A percentile compares a stretch with the other conserved stretches of the same genome.
These are phyloP conservation scores for Harpagifer antarcticus DNA, from an alignment of 2,797 vertebrate species.

Conservation along the genomic window DNA sequence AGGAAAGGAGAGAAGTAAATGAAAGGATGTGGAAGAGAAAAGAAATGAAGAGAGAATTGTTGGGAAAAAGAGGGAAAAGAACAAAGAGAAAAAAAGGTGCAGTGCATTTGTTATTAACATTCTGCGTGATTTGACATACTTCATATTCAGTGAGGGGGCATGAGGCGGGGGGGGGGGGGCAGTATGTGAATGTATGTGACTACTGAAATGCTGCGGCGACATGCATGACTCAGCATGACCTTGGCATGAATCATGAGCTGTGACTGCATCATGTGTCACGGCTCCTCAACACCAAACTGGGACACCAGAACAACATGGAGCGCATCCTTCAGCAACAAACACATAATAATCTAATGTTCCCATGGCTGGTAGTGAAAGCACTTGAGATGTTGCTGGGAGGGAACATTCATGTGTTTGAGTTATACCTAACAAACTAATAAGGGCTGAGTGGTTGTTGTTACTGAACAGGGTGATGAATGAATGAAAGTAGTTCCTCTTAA, in stretches of 20 bases:
- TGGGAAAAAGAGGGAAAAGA: slow-evolving; percentile 22
- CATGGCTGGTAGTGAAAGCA: not conserved
- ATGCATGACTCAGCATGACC: slow-evolving; percentile 65
- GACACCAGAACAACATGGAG: slow-evolving; percentile 42
- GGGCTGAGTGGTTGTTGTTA: no score
- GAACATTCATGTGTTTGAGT: no score
- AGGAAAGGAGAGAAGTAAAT: slow-evolving; percentile 38
- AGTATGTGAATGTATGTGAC: slow-evolving; percentile 38
- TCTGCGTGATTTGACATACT: slow-evolving; percentile 53
- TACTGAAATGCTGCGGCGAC: slow-evolving; percentile 41
- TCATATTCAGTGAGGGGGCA: slow-evolving; percentile 50
- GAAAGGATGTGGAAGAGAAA: slow-evolving; percentile 6
- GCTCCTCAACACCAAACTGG: slow-evolving; percentile 15
- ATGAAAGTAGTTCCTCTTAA: no score
- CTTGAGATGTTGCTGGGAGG: no score
- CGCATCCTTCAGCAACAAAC: not conserved
- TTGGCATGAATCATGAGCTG: slow-evolving; percentile 42
- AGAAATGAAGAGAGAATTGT: slow-evolving; percentile 33
- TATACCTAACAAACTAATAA: no score
- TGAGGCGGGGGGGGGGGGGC: slow-evolving; percentile 15
- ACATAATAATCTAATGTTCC: no score
- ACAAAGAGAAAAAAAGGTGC: slow-evolving; percentile 44
- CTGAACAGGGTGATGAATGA: no score
- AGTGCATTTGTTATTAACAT: slow-evolving; percentile 77
- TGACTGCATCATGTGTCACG: slow-evolving; percentile 39